Evolutionary conservation across 1,140 invertebrate genomes (phyloP), one percentile per base, ranked within the genome.

Genomic region (Drosophila baimaii): DNA sequence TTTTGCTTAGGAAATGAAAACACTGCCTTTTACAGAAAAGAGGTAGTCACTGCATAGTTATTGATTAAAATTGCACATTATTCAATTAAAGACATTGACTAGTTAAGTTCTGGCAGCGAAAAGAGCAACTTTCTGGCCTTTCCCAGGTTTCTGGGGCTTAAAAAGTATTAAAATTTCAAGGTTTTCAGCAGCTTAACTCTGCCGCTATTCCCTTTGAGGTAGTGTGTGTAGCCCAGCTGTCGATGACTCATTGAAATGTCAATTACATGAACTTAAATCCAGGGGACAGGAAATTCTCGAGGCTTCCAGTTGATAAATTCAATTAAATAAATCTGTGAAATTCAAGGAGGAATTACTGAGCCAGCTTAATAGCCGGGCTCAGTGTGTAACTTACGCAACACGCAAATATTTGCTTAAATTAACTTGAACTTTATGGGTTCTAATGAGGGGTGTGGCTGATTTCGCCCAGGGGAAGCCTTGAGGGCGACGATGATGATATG

Each of bases 401-500:
- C 10, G 66, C 43, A 71, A 71, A 71, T 71, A 72, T 71, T 72
- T 72, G 69, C 69, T 72, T 72, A 72, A 72, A 72, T 72, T 71
- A 72, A 41, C 69, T 71, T 15, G 31, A 17, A 62, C 59, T 54
- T 62, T 46, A 46, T 37, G 49, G 23, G 66, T 13, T 58, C 39
- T 25, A 57, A 33, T 70, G 21, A 57, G 43, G 31, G 15, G n/a
- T 10, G 21, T 65, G 35, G 35, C 46, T 69, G n/a, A 31, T n/a
- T 58, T 51, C 19, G n/a, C 59, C 35, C 10, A 19, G 59, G 17
- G 25, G 19, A 2, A 8, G n/a, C 10, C 55, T 23, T 13, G 7
- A 8, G 46, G 21, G 21, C 17, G 44, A 31, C 27, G 44, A 15
- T 19, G 44, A 31, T 33, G 44, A 15, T 19, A 41, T 37, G 29